Base-by-base conservation (phyloP, 1,140 invertebrate genomes). In the Drosophila pachea region DNA sequence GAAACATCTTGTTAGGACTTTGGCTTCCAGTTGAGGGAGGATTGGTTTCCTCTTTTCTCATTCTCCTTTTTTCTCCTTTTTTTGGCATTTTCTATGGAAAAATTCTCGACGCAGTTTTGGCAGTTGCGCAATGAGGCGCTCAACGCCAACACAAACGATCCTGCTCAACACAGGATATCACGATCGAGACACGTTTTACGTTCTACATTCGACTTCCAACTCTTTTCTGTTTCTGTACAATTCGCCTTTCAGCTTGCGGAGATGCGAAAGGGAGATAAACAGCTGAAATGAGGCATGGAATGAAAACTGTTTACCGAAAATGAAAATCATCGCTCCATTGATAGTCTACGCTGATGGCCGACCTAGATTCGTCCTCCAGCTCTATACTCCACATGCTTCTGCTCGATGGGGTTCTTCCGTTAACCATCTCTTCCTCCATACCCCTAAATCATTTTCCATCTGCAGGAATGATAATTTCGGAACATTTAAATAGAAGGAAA, bases 71-170 rank as follows among this genome's bases (percentile, higher is more conserved):
- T 79, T 56, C 53, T 62, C 73, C 69, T 76, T 78, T 60, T 55
- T 48, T 59, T 62, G 22, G 22, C 22, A 22, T 45, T 65, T 75
- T 72, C 50, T 84, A 50, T 67, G 73, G 64, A 86, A 79, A 84
- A 74, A 54, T 55, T 52, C 58, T 54, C 63, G 55, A 65, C 73
- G 73, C 52, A 74, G 71, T 68, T 84, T 86, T 86, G 81, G 76
- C 81, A 86, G 76, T 84, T 84, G 81, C 81, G 81, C 74, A 86
- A 84, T 86, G 70, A 76, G 53, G 56, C 81, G 67, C 50, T 63
- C 56, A 68, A 86, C 81, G 81, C 79, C 79, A 73, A 84, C 79
- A 76, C 81, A 70, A 22, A 69, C 67, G 42, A 36, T 70, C 43
- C 35, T 32, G 47, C 61, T 66, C 59, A 67, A 56, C 55, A 56